These are phyloP conservation scores for Nannoperca australis DNA, from an alignment of 2,797 vertebrate genomes.

Conservation along the genomic window DNA sequence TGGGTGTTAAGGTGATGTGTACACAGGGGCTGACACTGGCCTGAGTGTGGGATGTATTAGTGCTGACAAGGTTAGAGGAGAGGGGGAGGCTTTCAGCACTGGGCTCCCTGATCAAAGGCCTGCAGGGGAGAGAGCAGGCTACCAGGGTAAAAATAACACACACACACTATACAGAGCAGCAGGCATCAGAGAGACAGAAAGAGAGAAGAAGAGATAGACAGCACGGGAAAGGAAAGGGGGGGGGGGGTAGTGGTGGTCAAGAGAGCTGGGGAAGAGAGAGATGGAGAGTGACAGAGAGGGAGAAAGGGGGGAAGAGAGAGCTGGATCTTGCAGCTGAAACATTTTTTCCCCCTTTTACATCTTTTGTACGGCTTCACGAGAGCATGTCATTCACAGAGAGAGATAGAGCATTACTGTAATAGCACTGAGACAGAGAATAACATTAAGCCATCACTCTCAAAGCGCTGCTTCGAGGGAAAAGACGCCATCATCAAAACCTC, in stretches of 20 bases:
- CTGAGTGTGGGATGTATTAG: constrained; percentile 78
- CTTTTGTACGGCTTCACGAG: constrained; percentile 47
- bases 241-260: constrained; percentile 28
- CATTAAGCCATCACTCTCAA: constrained; percentile 64
- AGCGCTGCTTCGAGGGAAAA: constrained; percentile 54
- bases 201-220: constrained; percentile 45
- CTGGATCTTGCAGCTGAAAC: constrained; percentile 39
- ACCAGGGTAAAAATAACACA: constrained; percentile 76
- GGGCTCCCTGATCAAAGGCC: constrained; percentile 77
- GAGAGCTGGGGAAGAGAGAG: constrained; percentile 17
- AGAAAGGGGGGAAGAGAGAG: constrained; percentile 23
- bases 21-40: constrained; percentile 77
- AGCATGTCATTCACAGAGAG: constrained; percentile 45
- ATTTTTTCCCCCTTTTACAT: constrained; percentile 27
- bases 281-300: constrained; percentile 24
- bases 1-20: constrained; percentile 74
- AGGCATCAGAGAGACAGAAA: constrained; percentile 53
- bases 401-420: constrained; percentile 64
- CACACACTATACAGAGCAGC: constrained; percentile 60
- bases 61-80: constrained; percentile 81
- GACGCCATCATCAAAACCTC: constrained; percentile 60
- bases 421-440: constrained; percentile 61
- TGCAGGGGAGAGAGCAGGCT: constrained; percentile 71
- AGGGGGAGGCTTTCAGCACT: constrained; percentile 59
- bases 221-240: constrained; percentile 3